Base-by-base conservation (phyloP, 2,888 invertebrate genomes). In the Dyspetes luteomarginatus region DNA sequence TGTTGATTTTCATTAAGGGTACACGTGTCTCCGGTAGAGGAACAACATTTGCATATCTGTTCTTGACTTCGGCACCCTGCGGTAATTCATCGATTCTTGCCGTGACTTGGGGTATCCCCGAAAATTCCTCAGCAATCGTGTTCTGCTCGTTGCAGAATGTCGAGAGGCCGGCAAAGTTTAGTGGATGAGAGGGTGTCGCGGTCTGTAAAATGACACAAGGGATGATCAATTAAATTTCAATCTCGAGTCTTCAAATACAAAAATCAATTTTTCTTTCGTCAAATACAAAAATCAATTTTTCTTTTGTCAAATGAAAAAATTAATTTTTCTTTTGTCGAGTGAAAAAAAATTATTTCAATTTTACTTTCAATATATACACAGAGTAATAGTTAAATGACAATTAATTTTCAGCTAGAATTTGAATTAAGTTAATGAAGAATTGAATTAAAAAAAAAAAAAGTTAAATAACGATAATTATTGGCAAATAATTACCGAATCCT, bases 21-120 rank as follows among this genome's bases (percentile, higher is more conserved):
- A 98, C 98, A 88, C 98, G 94, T 30, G 97, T 97, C 92, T 98
- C 97, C 30, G 98, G 97, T 85, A 97, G 94, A 69, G 98, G 98
- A 85, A 98, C 96, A n/a, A 98, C 97, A 92, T 98, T 98, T 76
- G 98, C 97, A 93, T 97, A 98, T 83, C 97, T 93, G 93, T 98
- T 98, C 92, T 98, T 98, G 82, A 96, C 95, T 89, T 98, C 98
- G 82, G 97, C 97, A 0, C 98, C 98, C 0, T 94, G 93, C 0
- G 97, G 97, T 64, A 98, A 94, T 89, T 97, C 97, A 86, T 96
- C 97, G 19, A 96, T 95, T 26, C 95, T 94, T 0, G 96, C 96
- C 0, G 95, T 94, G 43, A 97, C 95, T 82, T 96, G 95, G 0
- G 97, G 97, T 79, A 97, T 96, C 89, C 95, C 95, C 0, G 95